Evolutionary conservation across 2,888 invertebrate species (phyloP).

Genomic region (Lasioglossum vierecki): DNA sequence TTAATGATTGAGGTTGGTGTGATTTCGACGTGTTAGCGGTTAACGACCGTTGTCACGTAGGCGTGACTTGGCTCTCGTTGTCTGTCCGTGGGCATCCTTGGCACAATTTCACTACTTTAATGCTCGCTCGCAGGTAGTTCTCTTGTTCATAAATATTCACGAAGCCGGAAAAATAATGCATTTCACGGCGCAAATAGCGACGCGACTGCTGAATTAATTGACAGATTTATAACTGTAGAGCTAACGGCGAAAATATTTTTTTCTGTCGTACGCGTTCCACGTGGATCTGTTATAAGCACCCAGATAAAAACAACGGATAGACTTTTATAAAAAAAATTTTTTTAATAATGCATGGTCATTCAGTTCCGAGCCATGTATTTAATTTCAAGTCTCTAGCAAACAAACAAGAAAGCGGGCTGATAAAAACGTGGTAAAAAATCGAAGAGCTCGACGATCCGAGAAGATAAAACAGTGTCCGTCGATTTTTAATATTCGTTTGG

Average conservation of each 20-base stretch:
- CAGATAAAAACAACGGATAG: neutral
- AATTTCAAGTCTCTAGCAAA: too few species aligned
- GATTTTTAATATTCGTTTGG: neutral
- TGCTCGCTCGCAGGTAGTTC: neutral
- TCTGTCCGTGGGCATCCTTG: neutral
- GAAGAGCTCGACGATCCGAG: neutral
- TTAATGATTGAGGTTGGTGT: neutral
- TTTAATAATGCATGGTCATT: too few species aligned
- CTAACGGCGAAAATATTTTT: neutral
- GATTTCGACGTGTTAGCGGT: neutral
- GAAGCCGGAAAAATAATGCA: neutral
- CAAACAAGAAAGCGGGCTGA: too few species aligned
- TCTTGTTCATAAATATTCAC: neutral
- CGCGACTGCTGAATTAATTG: neutral
- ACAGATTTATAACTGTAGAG: neutral
- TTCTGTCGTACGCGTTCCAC: neutral
- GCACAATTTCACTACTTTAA: constrained; percentile 3
- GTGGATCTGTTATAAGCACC: neutral
- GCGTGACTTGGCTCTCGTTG: constrained; percentile 13
- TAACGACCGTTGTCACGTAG: constrained; percentile 1
- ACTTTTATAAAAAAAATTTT: too few species aligned
- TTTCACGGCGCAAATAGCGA: neutral
- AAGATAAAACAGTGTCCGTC: neutral
- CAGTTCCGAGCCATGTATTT: too few species aligned
- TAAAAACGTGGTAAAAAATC: neutral